Conservation (phyloP, 2,888 invertebrate genomes). For the Kuschelorhynchus macadamiae region DNA sequence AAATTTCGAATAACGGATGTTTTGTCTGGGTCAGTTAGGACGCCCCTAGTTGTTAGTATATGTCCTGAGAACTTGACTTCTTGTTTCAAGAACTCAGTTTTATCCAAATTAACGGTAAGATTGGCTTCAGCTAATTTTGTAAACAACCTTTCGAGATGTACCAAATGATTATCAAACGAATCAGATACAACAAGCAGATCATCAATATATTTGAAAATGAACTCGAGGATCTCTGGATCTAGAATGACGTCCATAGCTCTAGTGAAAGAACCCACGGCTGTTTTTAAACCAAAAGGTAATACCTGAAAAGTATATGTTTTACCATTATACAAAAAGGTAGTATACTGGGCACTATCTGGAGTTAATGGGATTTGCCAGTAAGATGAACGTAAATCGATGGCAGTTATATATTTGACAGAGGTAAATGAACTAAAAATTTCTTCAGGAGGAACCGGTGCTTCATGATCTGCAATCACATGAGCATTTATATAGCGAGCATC, state of each 20-base stretch:
- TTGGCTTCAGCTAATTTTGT: slow-evolving; percentile 46
- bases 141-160: slow-evolving; percentile 52
- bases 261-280: slow-evolving; percentile 51
- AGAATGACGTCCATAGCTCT: slow-evolving; percentile 46
- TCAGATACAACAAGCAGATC: slow-evolving; percentile 57
- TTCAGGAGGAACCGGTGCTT: slow-evolving; percentile 51
- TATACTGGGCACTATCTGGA: slow-evolving; percentile 24
- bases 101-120: slow-evolving; percentile 55
- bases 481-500: slow-evolving; percentile 36
- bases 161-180: slow-evolving; percentile 51
- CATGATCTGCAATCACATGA: slow-evolving; percentile 57
- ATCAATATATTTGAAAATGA: slow-evolving; percentile 57
- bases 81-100: slow-evolving; percentile 50
- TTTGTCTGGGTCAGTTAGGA: slow-evolving; percentile 51
- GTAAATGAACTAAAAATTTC: slow-evolving; percentile 45
- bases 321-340: neutral
- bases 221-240: slow-evolving; percentile 54
- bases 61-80: slow-evolving; percentile 53
- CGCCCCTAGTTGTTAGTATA: slow-evolving; percentile 49
- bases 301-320: neutral
- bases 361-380: slow-evolving; percentile 52
- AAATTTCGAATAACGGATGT: slow-evolving; percentile 40
- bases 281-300: slow-evolving; percentile 52
- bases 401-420: neutral
- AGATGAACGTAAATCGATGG: slow-evolving; percentile 30